Evolutionary conservation across 2,797 vertebrate genomes (phyloP).

Genomic region (Gouania willdenowi): DNA sequence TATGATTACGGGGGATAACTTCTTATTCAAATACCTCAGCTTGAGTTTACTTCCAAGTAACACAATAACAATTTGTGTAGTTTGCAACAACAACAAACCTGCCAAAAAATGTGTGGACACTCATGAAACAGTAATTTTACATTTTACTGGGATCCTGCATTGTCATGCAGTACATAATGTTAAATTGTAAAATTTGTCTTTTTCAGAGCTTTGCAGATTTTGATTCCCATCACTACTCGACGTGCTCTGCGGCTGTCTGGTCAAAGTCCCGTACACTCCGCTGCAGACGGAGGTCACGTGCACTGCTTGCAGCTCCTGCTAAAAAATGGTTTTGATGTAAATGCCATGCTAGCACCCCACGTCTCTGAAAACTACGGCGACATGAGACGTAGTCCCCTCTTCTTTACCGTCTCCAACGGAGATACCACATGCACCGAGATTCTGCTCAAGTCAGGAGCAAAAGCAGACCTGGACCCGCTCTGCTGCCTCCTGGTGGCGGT

Average conservation of each 20-base stretch:
- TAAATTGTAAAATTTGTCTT: too few relatives aligned
- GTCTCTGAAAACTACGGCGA: constrained; percentile 81
- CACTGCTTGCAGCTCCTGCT: constrained; percentile 82
- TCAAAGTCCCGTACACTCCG: constrained; percentile 80
- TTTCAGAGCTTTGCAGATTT: constrained; percentile 76
- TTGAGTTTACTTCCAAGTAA: too few relatives aligned
- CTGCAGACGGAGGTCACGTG: constrained; percentile 77
- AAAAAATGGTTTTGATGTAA: constrained; percentile 78
- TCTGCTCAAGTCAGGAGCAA: constrained; percentile 76
- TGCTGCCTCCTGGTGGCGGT: constrained; percentile 84
- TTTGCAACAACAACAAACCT: too few relatives aligned
- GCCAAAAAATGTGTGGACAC: too few relatives aligned
- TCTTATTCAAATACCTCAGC: too few relatives aligned
- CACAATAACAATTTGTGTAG: too few relatives aligned
- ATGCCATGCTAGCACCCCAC: constrained; percentile 67
- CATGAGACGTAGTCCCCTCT: constrained; percentile 75
- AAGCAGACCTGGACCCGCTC: constrained; percentile 82
- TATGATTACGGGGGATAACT: too few relatives aligned
- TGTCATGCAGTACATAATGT: too few relatives aligned
- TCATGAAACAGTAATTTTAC: too few relatives aligned
- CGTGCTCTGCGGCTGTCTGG: constrained; percentile 76
- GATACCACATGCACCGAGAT: constrained; percentile 76
- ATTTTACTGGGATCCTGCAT: too few relatives aligned
- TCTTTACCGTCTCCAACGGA: constrained; percentile 82
- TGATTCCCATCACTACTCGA: constrained; percentile 79